Evolutionary conservation across 2,888 invertebrate species (phyloP).

Genomic region (Clanis bilineata): DNA sequence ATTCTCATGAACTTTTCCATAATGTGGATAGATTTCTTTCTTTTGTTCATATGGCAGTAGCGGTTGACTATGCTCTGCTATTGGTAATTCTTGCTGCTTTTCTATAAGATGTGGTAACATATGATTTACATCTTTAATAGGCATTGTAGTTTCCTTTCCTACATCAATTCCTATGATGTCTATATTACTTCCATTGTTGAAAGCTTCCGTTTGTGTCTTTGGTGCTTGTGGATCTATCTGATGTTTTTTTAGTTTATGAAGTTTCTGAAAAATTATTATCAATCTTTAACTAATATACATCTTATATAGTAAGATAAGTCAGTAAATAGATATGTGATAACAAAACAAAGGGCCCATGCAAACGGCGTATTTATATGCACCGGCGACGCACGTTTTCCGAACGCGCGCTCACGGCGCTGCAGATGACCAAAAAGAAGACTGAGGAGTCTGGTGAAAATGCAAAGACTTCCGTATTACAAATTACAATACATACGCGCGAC

Average conservation of each 20-base stretch:
- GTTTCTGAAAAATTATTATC: conserved; percentile 55
- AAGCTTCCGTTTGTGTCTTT: conserved; percentile 49
- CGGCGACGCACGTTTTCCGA: too few species aligned
- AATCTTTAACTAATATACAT: too few species aligned
- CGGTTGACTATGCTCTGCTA: conserved; percentile 38
- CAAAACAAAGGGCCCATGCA: too few species aligned
- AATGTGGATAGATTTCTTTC: conserved; percentile 51
- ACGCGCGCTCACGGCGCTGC: too few species aligned
- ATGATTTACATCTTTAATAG: conserved; percentile 47
- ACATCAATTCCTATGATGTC: conserved; percentile 68
- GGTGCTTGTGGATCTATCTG: conserved; percentile 38
- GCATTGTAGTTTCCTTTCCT: conserved; percentile 50
- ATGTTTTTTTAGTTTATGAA: conserved; percentile 68
- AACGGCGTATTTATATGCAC: too few species aligned
- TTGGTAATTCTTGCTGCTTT: conserved; percentile 40
- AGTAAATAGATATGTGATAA: neutral
- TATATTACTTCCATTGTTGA: conserved; percentile 53
- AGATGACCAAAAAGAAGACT: too few species aligned
- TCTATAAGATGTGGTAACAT: conserved; percentile 51
- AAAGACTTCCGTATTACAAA: too few species aligned
- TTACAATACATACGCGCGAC: too few species aligned
- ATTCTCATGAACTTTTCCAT: conserved; percentile 38
- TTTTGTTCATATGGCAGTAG: conserved; percentile 44
- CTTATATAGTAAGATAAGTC: too few species aligned
- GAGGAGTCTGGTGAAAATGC: too few species aligned